Percentiles rank a stretch among this genome's conserved stretches.
Evolutionary conservation across 2,888 invertebrate species (phyloP).

Genomic region (Anodontia alba): DNA sequence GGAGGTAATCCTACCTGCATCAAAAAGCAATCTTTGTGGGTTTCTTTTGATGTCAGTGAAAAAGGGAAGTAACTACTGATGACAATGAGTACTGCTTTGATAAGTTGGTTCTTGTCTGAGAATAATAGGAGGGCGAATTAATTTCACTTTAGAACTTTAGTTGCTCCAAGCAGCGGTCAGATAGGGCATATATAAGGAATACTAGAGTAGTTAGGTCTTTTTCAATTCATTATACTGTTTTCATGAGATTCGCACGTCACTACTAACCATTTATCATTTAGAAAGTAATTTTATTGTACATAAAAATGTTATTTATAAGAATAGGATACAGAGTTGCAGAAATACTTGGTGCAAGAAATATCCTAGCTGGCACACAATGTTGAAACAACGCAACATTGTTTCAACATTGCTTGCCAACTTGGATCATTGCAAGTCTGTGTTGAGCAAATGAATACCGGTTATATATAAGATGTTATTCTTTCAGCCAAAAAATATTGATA

Average conservation of each 20-base stretch:
- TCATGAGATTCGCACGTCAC: background rate
- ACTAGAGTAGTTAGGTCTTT: slow-evolving; percentile 15
- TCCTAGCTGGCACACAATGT: too few species aligned
- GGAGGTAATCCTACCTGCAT: background rate
- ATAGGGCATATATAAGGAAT: slow-evolving; percentile 12
- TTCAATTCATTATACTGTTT: background rate
- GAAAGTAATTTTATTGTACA: background rate
- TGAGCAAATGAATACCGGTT: too few species aligned
- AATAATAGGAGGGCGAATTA: background rate
- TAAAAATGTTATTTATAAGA: slow-evolving; percentile 2
- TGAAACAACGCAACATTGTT: too few species aligned
- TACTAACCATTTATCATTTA: background rate
- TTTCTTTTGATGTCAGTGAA: background rate
- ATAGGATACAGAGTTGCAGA: background rate
- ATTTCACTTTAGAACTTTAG: background rate
- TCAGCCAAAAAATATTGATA: too few species aligned
- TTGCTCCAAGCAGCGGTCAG: slow-evolving; percentile 5
- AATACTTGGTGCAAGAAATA: background rate
- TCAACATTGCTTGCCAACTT: too few species aligned
- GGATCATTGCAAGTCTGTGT: too few species aligned
- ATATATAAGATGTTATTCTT: too few species aligned
- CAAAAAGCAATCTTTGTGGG: background rate
- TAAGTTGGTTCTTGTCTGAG: background rate
- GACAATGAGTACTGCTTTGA: background rate
- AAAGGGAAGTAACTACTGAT: background rate